A percentile compares a stretch with the other conserved stretches of the same genome.
These are phyloP conservation scores for Heterochromis multidens DNA, from an alignment of 2,113 vertebrate species.

Conservation along the genomic window DNA sequence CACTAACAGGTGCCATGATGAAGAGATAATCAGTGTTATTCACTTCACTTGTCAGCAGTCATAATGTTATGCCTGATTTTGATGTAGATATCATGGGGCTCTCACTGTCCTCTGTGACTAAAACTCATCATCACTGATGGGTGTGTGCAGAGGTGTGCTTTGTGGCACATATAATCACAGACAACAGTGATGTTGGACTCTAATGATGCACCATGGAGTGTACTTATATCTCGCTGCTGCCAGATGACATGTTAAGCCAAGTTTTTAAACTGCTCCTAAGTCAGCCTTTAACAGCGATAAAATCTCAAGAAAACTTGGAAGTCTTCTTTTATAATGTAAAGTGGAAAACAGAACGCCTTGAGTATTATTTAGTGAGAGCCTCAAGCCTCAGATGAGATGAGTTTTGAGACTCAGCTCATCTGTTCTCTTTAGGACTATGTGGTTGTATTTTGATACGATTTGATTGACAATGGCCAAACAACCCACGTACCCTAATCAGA, in stretches of 20 bases:
- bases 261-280: background rate
- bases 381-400: no score
- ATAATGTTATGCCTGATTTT: accelerated
- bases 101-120: background rate
- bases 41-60: no score
- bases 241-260: background rate
- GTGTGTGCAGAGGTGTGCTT: accelerated
- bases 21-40: no score
- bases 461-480: background rate
- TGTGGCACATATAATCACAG: background rate
- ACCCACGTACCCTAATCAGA: background rate
- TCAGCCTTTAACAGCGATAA: background rate
- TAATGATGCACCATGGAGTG: accelerated
- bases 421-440: background rate
- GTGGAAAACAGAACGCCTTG: background rate
- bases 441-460: background rate
- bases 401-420: background rate
- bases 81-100: background rate
- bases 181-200: accelerated
- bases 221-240: background rate
- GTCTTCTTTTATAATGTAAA: background rate
- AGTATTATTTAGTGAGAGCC: background rate
- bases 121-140: background rate
- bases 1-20: no score
- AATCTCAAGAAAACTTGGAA: accelerated